Base-by-base conservation (phyloP, 2,888 invertebrate species). In the Athrips mouffetella region DNA sequence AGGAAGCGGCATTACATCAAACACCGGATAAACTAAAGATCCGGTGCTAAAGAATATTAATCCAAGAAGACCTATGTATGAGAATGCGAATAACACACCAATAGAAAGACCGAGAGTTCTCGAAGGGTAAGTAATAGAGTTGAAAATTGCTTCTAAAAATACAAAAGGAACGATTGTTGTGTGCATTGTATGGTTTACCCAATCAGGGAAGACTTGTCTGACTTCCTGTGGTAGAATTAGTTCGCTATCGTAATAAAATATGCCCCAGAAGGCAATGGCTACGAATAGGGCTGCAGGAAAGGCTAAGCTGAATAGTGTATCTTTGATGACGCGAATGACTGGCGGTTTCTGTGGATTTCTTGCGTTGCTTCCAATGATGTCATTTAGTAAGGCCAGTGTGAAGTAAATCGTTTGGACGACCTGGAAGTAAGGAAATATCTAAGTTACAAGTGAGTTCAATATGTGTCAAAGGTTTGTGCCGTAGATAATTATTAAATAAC, bases 151-250 rank as follows among this genome's bases (percentile, higher is more conserved):
- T 80, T 97, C 97, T 42, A 95, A 63, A 1, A 94, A 56, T 11
- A 94, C 92, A 59, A 95, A 93, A 0, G 95, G 86, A 60, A 94
- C 87, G 47, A 97, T 93, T 57, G 93, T 91, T 1, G 97, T 96
- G 76, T 98, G 97, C 91, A 95, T 91, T 0, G 93, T 83, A 72
- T 98, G 98, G 74, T 98, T 98, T 16, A 97, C 77, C 97, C 97
- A 98, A 20, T 76, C 76, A 1, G 98, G 98, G 62, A 96, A 94
- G 49, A 92, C 91, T 11, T 89, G 83, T 67, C 96, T 96, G 46
- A 97, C 74, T 2, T 90, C 90, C 62, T 91, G 91, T 0, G 98
- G 98, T 65, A 96, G 93, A 18, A 98, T 95, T 8, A 98, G 82
- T 62, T 96, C 95, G 52, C 96, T 92, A 75, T 98, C 94, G 29